Evolutionary conservation across 2,888 invertebrate species (phyloP).

Genomic region (Eremobia ochroleuca): DNA sequence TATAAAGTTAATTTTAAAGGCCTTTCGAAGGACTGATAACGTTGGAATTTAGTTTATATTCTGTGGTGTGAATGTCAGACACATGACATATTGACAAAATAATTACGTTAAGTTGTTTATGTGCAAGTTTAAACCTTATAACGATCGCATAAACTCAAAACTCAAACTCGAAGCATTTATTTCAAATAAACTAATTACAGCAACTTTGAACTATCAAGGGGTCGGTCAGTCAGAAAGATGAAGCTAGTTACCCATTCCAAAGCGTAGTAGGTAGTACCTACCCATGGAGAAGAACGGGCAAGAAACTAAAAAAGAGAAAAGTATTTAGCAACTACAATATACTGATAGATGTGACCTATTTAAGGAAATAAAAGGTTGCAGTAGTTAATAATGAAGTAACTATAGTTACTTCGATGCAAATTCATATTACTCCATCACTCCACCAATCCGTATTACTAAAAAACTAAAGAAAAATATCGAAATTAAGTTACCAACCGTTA

Average conservation of each 20-base stretch:
- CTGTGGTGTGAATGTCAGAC: background rate
- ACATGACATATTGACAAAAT: background rate
- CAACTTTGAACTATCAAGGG: background rate
- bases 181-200: background rate
- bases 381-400: too few species aligned
- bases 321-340: background rate
- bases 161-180: background rate
- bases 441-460: too few species aligned
- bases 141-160: background rate
- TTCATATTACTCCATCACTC: too few species aligned
- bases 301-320: background rate
- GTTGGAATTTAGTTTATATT: slow-evolving; percentile 21
- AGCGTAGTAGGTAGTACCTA: background rate
- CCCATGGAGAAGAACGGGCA: too few species aligned
- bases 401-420: background rate
- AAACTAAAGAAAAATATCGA: background rate
- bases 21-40: slow-evolving; percentile 48
- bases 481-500: background rate
- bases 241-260: background rate
- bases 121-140: background rate
- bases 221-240: background rate
- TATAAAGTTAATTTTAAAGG: slow-evolving; percentile 35
- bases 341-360: background rate
- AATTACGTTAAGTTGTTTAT: background rate
- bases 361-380: background rate